phyloP scores from a whole-genome alignment of 2,888 invertebrate genomes.

The Synanthedon formicaeformis region DNA sequence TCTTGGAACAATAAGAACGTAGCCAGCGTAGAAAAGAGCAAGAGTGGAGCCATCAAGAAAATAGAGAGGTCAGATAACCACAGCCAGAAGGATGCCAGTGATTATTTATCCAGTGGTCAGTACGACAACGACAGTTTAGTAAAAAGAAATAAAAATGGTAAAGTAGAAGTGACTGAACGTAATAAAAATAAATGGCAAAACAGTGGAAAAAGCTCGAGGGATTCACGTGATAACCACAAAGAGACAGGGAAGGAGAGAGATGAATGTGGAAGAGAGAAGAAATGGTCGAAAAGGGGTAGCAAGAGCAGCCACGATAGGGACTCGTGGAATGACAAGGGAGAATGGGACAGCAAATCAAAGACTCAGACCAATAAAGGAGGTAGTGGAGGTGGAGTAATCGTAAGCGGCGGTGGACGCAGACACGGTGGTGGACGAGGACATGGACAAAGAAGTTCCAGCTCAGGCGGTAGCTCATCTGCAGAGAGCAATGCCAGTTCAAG shows the following conservation, averaged over 20 bases:
- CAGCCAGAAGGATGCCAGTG: background rate
- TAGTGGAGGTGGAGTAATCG: background rate
- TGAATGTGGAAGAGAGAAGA: background rate
- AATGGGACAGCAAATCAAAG: background rate
- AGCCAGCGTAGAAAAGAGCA: background rate
- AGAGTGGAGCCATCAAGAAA: background rate
- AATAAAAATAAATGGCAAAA: background rate
- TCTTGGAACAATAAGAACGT: background rate
- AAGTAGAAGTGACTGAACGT: background rate
- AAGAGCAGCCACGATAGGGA: background rate
- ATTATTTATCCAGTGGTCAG: background rate
- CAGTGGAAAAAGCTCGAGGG: background rate
- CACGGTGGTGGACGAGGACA: background rate
- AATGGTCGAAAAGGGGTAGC: background rate
- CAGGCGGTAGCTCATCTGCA: background rate
- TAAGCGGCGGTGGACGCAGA: background rate
- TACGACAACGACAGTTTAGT: background rate
- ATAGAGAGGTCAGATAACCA: background rate
- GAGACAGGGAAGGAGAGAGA: background rate
- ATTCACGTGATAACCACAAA: background rate
- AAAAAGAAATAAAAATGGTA: background rate
- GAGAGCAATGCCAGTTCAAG: background rate
- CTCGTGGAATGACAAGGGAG: background rate
- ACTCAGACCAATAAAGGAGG: background rate
- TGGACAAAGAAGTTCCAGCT: background rate